Evolutionary conservation across 2,888 invertebrate species (phyloP), one percentile per base, ranked within the genome.

Genomic region (Zhengitettix transpicula): DNA sequence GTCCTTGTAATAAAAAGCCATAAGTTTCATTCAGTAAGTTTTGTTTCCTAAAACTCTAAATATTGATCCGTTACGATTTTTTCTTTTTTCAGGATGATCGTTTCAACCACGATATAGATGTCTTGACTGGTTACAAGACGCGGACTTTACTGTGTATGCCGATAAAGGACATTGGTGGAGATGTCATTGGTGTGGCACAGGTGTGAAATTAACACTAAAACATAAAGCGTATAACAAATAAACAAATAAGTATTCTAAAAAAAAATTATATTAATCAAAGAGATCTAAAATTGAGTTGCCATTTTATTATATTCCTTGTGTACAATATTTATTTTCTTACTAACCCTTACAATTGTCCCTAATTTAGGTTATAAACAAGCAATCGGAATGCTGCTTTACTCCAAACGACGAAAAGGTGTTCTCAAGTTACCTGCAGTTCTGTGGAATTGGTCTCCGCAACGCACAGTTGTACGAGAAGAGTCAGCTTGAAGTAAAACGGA

Each of bases 151-250:
- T 96, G 63, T 95, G 95, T 73, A 93, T 94, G 93, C 94, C 95
- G 59, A 95, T 96, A 72, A 89, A 91, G 75, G 95, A 95, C 75
- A 88, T 87, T 71, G 87, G 87, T 69, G 94, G 92, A 47, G 93
- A 96, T 74, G 92, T 97, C 67, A 87, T 97, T 67, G 98, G 97
- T 28, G 96, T 98, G 60, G 97, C 96, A 59, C 96, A 97, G 82
- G 87, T 90, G 74, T 76, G 47, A 47, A 47, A 47, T 47, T 47
- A 8, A 28, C 28, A 28, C 3, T 2, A 28, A 28, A 28, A 28
- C 7, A 28, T 28, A 7, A 28, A 28, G 28, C 7, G 3, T 5
- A 28, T 7, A 5, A 28, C 28, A 28, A 7, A 28, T 28, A 28
- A 28, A 28, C 7, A 28, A 28, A 28, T 28, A 28, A 28, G 2